Evolutionary conservation across 2,797 vertebrate genomes (phyloP), one percentile per base, ranked within the genome.

Genomic region (Myotis planiceps): DNA sequence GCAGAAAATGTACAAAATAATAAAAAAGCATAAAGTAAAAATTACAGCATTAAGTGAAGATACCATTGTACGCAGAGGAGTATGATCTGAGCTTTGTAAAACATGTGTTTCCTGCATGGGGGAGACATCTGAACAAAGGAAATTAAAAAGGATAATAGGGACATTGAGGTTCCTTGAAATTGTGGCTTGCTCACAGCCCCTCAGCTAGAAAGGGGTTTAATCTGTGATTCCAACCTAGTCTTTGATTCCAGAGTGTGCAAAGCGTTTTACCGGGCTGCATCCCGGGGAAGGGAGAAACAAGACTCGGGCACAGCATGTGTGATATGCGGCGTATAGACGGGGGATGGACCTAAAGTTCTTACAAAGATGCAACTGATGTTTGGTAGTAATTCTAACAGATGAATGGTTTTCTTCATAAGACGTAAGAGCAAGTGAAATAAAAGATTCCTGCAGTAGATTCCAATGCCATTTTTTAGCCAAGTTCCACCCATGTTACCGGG

Each of bases 291-390:
- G 49, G 51, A 74, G 37, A 82, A 74, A 42, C 5, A 9, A 2
- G 34, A 21, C 5, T 9, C 0, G 2, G n/a, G 6, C 4, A 1
- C 16, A 0, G 0, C 32, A 45, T 23, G 29, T 8, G 25, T 27
- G 3, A 12, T 32, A 6, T 25, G 2, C 1, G 6, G 5, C 8
- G 1, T 27, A 14, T 7, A 34, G 58, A n/a, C 19, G 2, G 1
- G 42, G 34, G 63, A 34, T 23, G n/a, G 16, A 25, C 72, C 27
- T 34, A 32, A 1, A 9, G 49, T 78, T 95, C 65, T 82, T 69
- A 47, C 0, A 75, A 53, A 92, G 65, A 88, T 49, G 74, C 45
- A 74, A 0, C 65, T 76, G 69, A 25, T 39, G 29, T 87, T 53
- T 51, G 47, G 12, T 74, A 39, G 72, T 32, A 51, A 69, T 78